Conservation (phyloP, 2,113 vertebrate genomes). For the Tachuris rubrigastra region DNA sequence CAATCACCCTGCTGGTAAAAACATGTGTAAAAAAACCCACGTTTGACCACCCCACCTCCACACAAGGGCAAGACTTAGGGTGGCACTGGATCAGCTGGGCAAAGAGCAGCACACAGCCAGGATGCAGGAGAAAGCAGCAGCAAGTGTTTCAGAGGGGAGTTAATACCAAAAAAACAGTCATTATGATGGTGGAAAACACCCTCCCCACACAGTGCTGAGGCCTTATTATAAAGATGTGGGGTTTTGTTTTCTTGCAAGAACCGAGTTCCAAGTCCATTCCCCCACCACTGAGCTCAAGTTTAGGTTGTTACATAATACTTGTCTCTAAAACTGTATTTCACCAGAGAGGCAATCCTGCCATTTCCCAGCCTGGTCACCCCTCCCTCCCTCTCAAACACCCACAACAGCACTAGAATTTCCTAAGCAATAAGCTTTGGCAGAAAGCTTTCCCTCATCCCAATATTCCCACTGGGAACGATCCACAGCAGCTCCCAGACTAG, state of each 20-base stretch:
- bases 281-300: neutral
- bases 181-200: too few relatives aligned
- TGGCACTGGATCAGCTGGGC: neutral
- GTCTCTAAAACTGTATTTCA: neutral
- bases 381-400: neutral
- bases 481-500: neutral
- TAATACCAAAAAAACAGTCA: neutral
- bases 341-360: neutral
- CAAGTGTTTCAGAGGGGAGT: neutral
- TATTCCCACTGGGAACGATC: accelerated
- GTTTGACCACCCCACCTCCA: neutral
- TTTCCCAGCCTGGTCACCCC: neutral
- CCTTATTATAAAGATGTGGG: accelerated
- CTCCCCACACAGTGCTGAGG: neutral
- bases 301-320: neutral
- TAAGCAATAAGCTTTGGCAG: neutral
- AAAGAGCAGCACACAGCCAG: neutral
- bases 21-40: neutral
- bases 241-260: neutral
- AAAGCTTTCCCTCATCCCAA: neutral
- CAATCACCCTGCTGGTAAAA: neutral
- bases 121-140: neutral
- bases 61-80: accelerated
- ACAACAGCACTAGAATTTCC: neutral
- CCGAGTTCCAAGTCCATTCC: neutral